Base-by-base conservation (phyloP, 2,797 vertebrate genomes). In the Gadopsis bispinosus region DNA sequence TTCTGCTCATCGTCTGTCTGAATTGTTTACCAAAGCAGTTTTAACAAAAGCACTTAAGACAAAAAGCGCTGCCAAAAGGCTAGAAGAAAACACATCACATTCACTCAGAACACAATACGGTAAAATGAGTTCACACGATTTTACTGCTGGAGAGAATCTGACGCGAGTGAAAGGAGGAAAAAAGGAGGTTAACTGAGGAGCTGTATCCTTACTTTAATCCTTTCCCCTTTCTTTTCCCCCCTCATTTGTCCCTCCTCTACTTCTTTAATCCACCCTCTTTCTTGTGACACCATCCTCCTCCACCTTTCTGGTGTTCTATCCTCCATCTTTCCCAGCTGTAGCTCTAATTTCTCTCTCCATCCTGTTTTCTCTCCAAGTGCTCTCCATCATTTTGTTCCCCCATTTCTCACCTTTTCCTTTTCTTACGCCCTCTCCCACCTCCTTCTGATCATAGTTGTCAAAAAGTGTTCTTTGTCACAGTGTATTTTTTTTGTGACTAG, bases 11-110 rank as follows among this genome's bases (percentile, higher is more conserved):
- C 7, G 10, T 76, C 65, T 60, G 51, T 41, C 47, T 14, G 12
- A 56, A 35, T 19, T 80, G 65, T 88, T 80, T 74, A 75, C 50
- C 8, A 37, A 60, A 69, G 74, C 71, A 77, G 61, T 65, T 85
- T 83, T 53, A 86, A 86, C 81, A 84, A 84, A 87, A 83, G 80
- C 85, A 80, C 83, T 89, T 81, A 80, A 74, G 75, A 75, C 65
- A 59, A 9, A 71, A 75, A 63, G 79, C 79, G 70, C 69, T 88
- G 1, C 10, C 4, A 3, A 41, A 14, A 22, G 51, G 16, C 54
- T 35, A n/a, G 33, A 77, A 82, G 26, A 80, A 69, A 80, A 82
- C 56, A 50, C 22, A 53, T 29, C 68, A 56, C 48, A 58, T 59
- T 37, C 43, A 39, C 67, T 73, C 50, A 47, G 16, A 74, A 58